Base-by-base conservation (phyloP, 1,140 invertebrate genomes). In the Hycleus cichorii region DNA sequence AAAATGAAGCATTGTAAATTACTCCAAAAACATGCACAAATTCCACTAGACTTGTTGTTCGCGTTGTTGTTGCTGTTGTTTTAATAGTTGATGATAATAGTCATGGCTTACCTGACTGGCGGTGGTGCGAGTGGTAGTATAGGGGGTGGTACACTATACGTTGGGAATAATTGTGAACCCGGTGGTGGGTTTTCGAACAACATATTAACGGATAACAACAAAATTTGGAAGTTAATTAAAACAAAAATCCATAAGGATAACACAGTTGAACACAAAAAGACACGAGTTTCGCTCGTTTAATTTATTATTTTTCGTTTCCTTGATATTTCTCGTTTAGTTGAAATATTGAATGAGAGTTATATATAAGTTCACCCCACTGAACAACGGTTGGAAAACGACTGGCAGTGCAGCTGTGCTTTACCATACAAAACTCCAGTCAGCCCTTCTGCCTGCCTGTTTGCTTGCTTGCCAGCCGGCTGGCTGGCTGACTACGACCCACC, bases 131-230 rank as follows among this genome's bases (percentile, higher is more conserved):
- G 48, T 47, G 63, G 63, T 18, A 69, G 40, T 26, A 69, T 59
- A 26, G 67, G 65, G 38, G 67, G 67, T 18, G 67, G 67, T 39
- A 69, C 62, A n/a, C 56, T 59, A 53, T 69, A 69, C 38, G 67
- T 58, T 11, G 60, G 47, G 49, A 66, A 62, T 46, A 67, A 50
- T 51, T 67, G 60, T 18, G 58, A 38, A 49, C 47, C 59, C 10
- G 50, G 52, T 25, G 64, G 45, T 10, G 62, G 45, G 51, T 61
- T 67, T 46, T 69, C 67, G 55, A 67, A 69, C 47, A 69, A 42
- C 67, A 69, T 69, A 42, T 38, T 52, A 39, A 53, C 24, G 42
- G 25, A 43, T 47, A 24, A 53, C 39, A n/a, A 44, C 51, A 11
- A 27, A 25, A 7, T 3, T 38, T 43, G 42, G 2, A n/a, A 42